Conservation (phyloP, 2,888 invertebrate genomes). For the Rhamphomyia laevipes region DNA sequence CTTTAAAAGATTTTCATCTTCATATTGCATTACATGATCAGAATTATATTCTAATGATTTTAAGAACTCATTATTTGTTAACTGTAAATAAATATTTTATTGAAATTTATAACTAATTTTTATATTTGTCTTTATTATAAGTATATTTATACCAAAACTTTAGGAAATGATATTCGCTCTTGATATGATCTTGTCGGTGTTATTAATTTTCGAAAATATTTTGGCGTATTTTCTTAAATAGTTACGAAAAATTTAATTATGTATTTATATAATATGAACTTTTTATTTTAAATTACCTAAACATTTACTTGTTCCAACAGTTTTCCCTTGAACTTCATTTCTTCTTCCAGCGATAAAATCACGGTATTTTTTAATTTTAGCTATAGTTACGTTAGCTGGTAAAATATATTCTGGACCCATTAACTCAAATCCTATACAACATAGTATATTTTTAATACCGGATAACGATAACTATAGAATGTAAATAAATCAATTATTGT, state of each 20-base stretch:
- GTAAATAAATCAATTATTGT: too few species aligned
- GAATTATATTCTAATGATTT: conserved; percentile 39
- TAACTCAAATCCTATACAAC: conserved; percentile 30
- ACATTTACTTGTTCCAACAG: conserved; percentile 1
- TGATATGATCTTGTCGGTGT: conserved; percentile 22
- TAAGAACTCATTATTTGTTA: conserved; percentile 39
- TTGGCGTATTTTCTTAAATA: neutral
- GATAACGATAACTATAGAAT: conserved; percentile 16
- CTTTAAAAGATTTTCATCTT: conserved; percentile 50
- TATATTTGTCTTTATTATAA: neutral
- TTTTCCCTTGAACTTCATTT: conserved; percentile 7
- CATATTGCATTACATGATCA: conserved; percentile 53
- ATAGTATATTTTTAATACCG: conserved; percentile 28
- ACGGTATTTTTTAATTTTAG: conserved; percentile 28
- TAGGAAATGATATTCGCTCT: conserved; percentile 34
- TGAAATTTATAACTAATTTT: neutral
- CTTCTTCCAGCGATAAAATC: conserved; percentile 21
- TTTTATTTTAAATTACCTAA: neutral
- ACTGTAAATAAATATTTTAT: conserved; percentile 22
- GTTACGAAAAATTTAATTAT: neutral
- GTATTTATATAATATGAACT: neutral
- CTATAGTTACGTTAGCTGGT: conserved; percentile 26
- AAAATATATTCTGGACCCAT: conserved; percentile 23
- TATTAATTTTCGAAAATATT: neutral
- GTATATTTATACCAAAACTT: conserved; percentile 37